A percentile compares a stretch with the other conserved stretches of the same genome.
Conservation (phyloP, 2,888 invertebrate genomes). For the Sinodicranocentrus sp. region DNA sequence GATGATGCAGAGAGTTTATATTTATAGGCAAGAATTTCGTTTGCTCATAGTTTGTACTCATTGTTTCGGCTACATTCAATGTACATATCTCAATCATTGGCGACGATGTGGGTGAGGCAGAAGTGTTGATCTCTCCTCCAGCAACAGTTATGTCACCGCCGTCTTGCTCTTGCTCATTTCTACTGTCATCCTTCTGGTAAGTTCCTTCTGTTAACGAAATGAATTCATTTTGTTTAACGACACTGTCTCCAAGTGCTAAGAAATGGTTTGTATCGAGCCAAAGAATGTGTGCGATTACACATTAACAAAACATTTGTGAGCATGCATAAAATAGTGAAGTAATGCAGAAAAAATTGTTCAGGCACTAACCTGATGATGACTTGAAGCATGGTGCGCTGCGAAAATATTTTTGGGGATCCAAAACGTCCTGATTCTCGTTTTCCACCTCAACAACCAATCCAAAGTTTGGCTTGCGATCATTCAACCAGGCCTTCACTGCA, state of each 20-base stretch:
- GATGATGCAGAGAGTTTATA: slow-evolving; percentile 56
- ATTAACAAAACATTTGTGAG: background rate
- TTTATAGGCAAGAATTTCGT: slow-evolving; percentile 59
- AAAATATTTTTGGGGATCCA: slow-evolving; percentile 74
- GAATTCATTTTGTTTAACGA: slow-evolving; percentile 22
- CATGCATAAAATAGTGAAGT: too few species aligned
- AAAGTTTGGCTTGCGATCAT: slow-evolving; percentile 78
- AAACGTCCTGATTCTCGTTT: slow-evolving; percentile 79
- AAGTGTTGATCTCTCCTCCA: slow-evolving; percentile 16
- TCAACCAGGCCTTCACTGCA: slow-evolving; percentile 79
- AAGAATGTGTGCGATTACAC: slow-evolving; percentile 29
- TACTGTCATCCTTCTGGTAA: slow-evolving; percentile 1
- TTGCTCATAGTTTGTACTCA: slow-evolving; percentile 33
- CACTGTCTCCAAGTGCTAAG: slow-evolving; percentile 4
- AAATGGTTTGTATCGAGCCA: slow-evolving; percentile 47
- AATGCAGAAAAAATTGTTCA: background rate
- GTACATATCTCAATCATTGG: slow-evolving; percentile 75
- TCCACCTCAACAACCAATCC: slow-evolving; percentile 82
- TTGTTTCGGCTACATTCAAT: slow-evolving; percentile 63
- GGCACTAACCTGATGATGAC: slow-evolving; percentile 49
- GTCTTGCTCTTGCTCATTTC: slow-evolving; percentile 9
- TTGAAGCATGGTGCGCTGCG: slow-evolving; percentile 41
- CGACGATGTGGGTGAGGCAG: slow-evolving; percentile 15
- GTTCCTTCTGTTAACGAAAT: slow-evolving; percentile 42
- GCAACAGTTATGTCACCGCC: slow-evolving; percentile 5